A percentile compares a stretch with the other conserved stretches of the same genome.
Conservation (phyloP, 2,888 invertebrate genomes). For the Eristalis intricaria region DNA sequence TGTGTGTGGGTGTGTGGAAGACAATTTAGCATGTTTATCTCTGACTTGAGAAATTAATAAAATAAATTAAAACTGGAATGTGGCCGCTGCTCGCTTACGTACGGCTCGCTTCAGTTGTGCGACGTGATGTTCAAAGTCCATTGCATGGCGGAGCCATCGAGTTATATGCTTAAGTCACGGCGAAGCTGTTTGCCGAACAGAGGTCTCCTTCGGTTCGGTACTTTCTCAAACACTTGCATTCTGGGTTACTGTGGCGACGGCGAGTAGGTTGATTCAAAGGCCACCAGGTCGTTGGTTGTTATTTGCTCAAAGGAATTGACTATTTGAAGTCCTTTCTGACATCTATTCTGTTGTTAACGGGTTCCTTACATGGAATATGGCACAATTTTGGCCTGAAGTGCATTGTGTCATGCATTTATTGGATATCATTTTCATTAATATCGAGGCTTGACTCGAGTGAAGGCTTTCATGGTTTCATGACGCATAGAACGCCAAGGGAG, state of each 20-base stretch:
- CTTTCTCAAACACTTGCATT: background rate
- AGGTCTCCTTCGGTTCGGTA: background rate
- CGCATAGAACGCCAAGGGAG: too few species aligned
- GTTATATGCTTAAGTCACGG: background rate
- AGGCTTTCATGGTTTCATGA: too few species aligned
- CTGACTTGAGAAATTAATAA: conserved; percentile 12
- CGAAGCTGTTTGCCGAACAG: background rate
- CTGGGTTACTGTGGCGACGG: background rate
- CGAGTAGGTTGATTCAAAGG: background rate
- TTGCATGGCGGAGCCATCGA: too few species aligned
- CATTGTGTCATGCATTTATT: too few species aligned
- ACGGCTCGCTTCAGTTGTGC: background rate
- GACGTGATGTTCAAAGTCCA: conserved; percentile 18
- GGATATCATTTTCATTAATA: too few species aligned
- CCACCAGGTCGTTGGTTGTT: background rate
- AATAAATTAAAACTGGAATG: conserved; percentile 6
- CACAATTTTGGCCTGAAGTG: too few species aligned
- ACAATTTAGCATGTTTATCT: background rate
- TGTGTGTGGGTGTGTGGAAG: background rate
- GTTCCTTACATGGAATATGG: too few species aligned
- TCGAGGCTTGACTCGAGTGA: too few species aligned
- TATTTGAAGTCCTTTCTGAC: too few species aligned
- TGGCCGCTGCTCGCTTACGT: conserved; percentile 3
- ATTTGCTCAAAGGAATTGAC: too few species aligned
- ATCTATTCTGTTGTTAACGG: too few species aligned